Percentiles rank a stretch among this genome's conserved stretches.
Evolutionary conservation across 2,797 vertebrate species (phyloP).

Genomic region (Megalops cyprinoides): DNA sequence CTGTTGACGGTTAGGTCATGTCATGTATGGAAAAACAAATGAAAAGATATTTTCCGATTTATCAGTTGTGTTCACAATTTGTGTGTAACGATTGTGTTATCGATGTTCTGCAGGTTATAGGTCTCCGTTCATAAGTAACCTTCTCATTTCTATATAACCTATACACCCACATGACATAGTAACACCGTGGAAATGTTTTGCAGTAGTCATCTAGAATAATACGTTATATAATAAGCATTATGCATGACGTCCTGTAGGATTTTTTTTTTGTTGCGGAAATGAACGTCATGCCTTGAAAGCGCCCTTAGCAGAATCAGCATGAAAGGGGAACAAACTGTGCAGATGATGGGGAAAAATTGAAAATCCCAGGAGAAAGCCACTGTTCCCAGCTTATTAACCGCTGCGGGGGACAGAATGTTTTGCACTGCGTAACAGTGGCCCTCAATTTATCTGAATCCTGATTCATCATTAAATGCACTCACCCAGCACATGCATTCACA

Average conservation of each 20-base stretch:
- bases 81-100: background rate
- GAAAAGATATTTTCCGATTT: background rate
- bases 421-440: background rate
- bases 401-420: constrained; percentile 12
- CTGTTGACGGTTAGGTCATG: too few relatives aligned
- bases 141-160: background rate
- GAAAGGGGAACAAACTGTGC: constrained; percentile 61
- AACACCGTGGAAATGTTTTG: background rate
- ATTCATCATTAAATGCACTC: background rate
- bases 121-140: background rate
- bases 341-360: constrained; percentile 48
- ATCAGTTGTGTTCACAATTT: background rate
- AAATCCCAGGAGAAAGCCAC: constrained; percentile 54
- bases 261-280: constrained; percentile 45
- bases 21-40: background rate
- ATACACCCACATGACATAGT: background rate
- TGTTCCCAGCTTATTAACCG: constrained; percentile 51
- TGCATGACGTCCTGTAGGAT: constrained; percentile 3
- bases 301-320: constrained; percentile 57
- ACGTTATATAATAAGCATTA: constrained; percentile 18
- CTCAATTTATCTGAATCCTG: background rate
- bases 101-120: background rate
- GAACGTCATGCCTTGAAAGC: constrained; percentile 68
- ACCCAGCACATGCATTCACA: background rate
- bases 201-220: background rate